These are phyloP conservation scores for Sialis fuliginosa DNA, from an alignment of 2,888 invertebrate species.

Conservation along the genomic window DNA sequence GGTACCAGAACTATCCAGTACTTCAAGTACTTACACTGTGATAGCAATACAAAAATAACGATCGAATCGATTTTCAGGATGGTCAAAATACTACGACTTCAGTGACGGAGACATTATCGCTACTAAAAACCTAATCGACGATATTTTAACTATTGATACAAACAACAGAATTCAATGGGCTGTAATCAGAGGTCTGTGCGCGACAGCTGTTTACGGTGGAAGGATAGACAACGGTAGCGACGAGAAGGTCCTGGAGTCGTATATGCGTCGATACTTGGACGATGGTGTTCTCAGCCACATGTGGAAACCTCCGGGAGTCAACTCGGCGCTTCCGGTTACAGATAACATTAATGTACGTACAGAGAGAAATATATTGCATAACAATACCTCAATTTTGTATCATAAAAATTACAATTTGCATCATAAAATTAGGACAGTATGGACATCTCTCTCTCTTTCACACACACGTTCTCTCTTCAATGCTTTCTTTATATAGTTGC, in stretches of 20 bases:
- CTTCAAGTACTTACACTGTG: not conserved
- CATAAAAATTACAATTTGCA: too few species aligned
- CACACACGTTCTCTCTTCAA: too few species aligned
- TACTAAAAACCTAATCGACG: conserved; percentile 23
- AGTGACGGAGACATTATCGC: conserved; percentile 64
- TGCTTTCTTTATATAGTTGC: too few species aligned
- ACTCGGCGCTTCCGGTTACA: conserved; percentile 30
- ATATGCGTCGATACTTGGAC: conserved; percentile 42
- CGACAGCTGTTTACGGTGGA: conserved; percentile 72
- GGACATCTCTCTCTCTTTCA: too few species aligned
- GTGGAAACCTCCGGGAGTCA: conserved; percentile 35
- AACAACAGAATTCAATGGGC: conserved; percentile 39
- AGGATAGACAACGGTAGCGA: conserved; percentile 67
- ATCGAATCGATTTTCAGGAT: conserved; percentile 35
- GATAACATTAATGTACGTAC: conserved; percentile 29
- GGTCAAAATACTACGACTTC: conserved; percentile 82
- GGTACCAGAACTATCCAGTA: conserved; percentile 21
- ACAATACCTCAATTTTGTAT: too few species aligned
- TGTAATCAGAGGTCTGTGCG: conserved; percentile 56
- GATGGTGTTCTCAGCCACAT: conserved; percentile 37
- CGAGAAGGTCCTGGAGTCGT: conserved; percentile 43
- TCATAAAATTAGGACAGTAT: too few species aligned
- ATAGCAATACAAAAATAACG: not conserved
- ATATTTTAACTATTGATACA: not conserved
- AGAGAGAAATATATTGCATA: not conserved